A percentile compares a stretch with the other conserved stretches of the same genome.
These are phyloP conservation scores for Antedon bifida DNA, from an alignment of 35 echinoderm and acorn worm species.

Conservation along the genomic window DNA sequence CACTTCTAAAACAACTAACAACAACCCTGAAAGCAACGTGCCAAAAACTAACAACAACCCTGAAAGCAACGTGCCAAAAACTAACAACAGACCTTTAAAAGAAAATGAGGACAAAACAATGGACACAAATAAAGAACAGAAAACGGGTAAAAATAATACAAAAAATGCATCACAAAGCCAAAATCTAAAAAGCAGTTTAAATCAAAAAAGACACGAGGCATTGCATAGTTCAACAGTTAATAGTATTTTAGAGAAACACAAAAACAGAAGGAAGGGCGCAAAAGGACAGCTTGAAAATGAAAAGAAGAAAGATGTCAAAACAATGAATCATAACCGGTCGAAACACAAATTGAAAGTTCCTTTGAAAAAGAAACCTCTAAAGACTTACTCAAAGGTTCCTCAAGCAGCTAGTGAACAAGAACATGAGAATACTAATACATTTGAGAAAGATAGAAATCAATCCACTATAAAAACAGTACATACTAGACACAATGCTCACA, in stretches of 20 bases:
- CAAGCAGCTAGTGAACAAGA: background rate
- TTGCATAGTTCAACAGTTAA: background rate
- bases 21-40: background rate
- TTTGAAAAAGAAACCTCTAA: background rate
- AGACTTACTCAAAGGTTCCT: background rate
- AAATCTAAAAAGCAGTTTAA: background rate
- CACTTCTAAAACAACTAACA: background rate
- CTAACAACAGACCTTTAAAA: background rate
- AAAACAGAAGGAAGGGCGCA: background rate
- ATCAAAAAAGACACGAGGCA: background rate
- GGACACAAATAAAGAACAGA: background rate
- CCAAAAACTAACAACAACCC: background rate
- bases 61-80: background rate
- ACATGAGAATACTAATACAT: no score
- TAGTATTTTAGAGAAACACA: background rate
- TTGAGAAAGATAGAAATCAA: no score
- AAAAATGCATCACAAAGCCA: background rate
- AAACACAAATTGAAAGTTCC: background rate
- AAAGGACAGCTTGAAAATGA: background rate
- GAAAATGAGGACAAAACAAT: background rate
- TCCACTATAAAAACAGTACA: no score
- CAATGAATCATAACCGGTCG: background rate
- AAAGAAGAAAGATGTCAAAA: background rate
- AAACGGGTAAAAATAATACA: background rate
- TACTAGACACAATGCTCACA: no score